These are phyloP conservation scores for Phrynocephalus guinanensis DNA, from an alignment of 2,797 vertebrate species.

Conservation along the genomic window DNA sequence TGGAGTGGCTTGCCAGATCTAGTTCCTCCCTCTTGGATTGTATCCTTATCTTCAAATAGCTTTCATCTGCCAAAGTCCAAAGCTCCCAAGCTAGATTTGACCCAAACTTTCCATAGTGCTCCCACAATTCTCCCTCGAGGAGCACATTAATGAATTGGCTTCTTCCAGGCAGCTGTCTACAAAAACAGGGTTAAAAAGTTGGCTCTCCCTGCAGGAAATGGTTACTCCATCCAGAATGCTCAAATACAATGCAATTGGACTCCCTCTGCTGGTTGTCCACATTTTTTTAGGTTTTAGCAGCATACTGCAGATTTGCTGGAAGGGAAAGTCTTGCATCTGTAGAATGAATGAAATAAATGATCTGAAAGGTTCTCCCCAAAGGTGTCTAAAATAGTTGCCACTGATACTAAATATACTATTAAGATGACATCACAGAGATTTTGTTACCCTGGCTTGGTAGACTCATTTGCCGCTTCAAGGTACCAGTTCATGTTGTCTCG, in stretches of 20 bases:
- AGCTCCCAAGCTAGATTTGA: background rate
- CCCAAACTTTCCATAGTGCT: background rate
- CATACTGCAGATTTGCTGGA: constrained; percentile 44
- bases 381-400: background rate
- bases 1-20: background rate
- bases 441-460: background rate
- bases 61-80: background rate
- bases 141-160: background rate
- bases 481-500: constrained; percentile 36
- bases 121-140: background rate
- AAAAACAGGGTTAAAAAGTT: background rate
- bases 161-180: background rate
- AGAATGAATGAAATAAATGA: background rate
- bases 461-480: background rate
- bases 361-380: background rate
- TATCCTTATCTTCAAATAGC: background rate
- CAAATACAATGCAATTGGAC: constrained; percentile 54
- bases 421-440: background rate
- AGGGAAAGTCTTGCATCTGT: constrained; percentile 20
- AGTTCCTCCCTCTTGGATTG: background rate
- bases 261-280: constrained; percentile 70
- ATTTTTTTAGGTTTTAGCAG: constrained; percentile 58
- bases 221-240: constrained; percentile 61
- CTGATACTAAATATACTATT: background rate
- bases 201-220: constrained; percentile 49